Percentiles rank a stretch among this genome's conserved stretches.
Conservation (phyloP, 2,113 vertebrate genomes). For the Caranx ignobilis region DNA sequence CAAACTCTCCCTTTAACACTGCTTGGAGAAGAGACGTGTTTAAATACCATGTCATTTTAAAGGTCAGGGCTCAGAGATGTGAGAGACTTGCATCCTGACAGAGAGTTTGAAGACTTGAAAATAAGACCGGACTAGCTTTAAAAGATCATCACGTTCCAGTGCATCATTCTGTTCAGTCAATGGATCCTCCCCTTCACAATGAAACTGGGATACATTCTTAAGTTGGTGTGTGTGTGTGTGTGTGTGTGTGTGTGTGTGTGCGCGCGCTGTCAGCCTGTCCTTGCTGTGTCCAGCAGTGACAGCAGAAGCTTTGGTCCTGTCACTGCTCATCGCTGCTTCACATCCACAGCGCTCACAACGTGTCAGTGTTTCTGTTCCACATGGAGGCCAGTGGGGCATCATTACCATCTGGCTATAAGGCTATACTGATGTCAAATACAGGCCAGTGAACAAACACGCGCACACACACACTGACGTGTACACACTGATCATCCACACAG, state of each 20-base stretch:
- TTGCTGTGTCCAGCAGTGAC: conserved; percentile 69
- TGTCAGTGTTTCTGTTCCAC: conserved; percentile 71
- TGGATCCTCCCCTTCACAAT: background rate
- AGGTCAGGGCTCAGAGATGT: conserved; percentile 18
- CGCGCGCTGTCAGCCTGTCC: conserved; percentile 40
- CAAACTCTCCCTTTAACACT: too few relatives aligned
- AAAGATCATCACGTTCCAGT: background rate
- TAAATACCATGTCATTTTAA: conserved; percentile 24
- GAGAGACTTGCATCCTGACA: conserved; percentile 10
- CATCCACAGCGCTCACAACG: conserved; percentile 62
- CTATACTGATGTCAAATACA: conserved; percentile 71
- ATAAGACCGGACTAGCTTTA: background rate
- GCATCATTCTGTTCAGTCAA: background rate
- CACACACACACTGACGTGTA: background rate
- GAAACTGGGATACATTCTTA: background rate
- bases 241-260: conserved; percentile 1
- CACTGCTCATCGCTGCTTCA: conserved; percentile 65
- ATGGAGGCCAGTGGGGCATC: conserved; percentile 69
- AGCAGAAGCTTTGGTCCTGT: conserved; percentile 74
- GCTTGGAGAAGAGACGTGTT: background rate
- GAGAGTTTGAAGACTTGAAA: background rate
- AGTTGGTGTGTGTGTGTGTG: background rate
- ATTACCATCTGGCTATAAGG: conserved; percentile 77
- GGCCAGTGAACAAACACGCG: conserved; percentile 67
- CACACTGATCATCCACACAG: conserved; percentile 59